Evolutionary conservation across 2,113 vertebrate species (phyloP).

Genomic region (Orycteropus afer): DNA sequence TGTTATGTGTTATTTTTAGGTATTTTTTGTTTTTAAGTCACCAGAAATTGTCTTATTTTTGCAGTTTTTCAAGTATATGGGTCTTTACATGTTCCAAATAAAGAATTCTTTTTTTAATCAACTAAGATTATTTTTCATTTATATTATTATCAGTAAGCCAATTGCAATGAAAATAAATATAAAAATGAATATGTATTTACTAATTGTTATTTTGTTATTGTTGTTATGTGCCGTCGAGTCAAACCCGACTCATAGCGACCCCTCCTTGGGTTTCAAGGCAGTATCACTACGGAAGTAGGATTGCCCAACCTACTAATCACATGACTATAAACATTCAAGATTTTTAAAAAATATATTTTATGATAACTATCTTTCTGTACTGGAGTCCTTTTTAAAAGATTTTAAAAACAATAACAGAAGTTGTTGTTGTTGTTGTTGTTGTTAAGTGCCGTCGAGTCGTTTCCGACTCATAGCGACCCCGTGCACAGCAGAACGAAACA

Average conservation of each 20-base stretch:
- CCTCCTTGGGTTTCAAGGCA: no score
- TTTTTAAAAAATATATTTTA: conserved; percentile 28
- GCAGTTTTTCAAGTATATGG: conserved; percentile 74
- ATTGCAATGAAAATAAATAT: conserved; percentile 24
- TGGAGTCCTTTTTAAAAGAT: not conserved
- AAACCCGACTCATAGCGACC: no score
- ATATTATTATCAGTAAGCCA: conserved; percentile 37
- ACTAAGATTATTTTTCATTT: conserved; percentile 28
- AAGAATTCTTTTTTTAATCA: conserved; percentile 75
- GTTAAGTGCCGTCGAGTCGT: no score
- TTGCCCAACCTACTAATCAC: no score
- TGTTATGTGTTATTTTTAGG: conserved; percentile 61
- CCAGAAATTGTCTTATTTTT: conserved; percentile 82
- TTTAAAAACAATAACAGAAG: conserved; percentile 17
- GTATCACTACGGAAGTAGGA: no score
- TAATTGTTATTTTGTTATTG: no score
- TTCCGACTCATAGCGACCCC: no score
- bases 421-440: no score
- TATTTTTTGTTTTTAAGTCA: conserved; percentile 62
- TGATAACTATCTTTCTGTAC: not conserved
- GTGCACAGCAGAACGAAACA: no score
- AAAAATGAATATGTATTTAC: no score
- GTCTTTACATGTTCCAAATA: conserved; percentile 81
- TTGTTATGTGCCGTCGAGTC: no score
- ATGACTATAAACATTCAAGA: not conserved